Evolutionary conservation across 1,140 invertebrate species (phyloP).

Genomic region (Pseudobourletiella spinata): DNA sequence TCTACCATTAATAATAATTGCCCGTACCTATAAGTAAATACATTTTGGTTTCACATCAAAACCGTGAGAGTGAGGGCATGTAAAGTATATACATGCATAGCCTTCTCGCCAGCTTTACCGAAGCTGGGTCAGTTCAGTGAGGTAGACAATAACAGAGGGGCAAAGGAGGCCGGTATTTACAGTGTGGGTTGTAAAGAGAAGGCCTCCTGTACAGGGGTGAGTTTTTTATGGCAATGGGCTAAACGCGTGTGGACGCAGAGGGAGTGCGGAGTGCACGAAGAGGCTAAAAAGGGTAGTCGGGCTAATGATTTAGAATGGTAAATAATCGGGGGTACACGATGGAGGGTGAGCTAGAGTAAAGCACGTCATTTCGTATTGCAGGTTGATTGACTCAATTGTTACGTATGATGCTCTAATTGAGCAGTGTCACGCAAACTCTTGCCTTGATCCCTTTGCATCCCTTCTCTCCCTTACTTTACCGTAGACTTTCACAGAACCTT

Average conservation of each 20-base stretch:
- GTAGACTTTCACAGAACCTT: neutral
- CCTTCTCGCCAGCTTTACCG: too few species aligned
- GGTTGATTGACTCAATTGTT: constrained; percentile 31
- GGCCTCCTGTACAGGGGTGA: too few species aligned
- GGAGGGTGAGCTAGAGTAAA: neutral
- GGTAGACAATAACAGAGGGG: too few species aligned
- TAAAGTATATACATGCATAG: too few species aligned
- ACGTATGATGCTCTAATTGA: constrained; percentile 28
- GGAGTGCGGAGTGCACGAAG: neutral
- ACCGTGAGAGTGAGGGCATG: too few species aligned
- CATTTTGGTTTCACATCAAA: too few species aligned
- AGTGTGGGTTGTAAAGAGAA: too few species aligned
- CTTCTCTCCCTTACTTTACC: neutral
- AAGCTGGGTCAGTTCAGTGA: too few species aligned
- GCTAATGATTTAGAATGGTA: neutral
- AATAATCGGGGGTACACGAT: neutral
- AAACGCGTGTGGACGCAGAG: neutral
- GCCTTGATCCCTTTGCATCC: neutral
- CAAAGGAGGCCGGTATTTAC: too few species aligned
- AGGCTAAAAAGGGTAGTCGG: neutral
- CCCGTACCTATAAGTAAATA: too few species aligned
- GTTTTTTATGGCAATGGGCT: neutral
- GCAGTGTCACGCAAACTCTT: constrained; percentile 23
- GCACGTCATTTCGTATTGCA: constrained; percentile 11
- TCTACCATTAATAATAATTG: too few species aligned